Percentiles rank a stretch among this genome's conserved stretches.
These are phyloP conservation scores for Macrocentrus cingulum DNA, from an alignment of 1,140 invertebrate species.

Conservation along the genomic window DNA sequence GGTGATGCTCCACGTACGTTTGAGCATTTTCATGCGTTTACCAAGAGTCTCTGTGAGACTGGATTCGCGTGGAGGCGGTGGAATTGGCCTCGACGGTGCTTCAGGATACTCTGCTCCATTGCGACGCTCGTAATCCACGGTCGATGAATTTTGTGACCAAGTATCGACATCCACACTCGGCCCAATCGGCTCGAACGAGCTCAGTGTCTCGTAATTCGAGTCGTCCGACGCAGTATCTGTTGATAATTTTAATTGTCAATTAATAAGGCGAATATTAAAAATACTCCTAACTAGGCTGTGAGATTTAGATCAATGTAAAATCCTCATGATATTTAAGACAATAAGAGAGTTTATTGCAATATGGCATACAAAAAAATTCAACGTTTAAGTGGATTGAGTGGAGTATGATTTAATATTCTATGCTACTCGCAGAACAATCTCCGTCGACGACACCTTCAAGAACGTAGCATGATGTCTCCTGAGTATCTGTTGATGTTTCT, in stretches of 20 bases:
- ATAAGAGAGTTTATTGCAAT: too few species aligned
- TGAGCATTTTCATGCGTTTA: conserved; percentile 47
- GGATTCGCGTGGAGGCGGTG: conserved; percentile 47
- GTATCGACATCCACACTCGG: conserved; percentile 40
- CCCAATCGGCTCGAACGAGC: conserved; percentile 40
- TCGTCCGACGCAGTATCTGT: conserved; percentile 51
- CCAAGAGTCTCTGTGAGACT: conserved; percentile 48
- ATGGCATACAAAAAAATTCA: background rate
- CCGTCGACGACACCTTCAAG: conserved; percentile 47
- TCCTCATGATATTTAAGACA: background rate
- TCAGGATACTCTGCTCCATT: conserved; percentile 24
- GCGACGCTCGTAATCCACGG: background rate
- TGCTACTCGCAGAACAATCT: conserved; percentile 16
- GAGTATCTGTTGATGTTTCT: conserved; percentile 44
- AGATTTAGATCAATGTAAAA: background rate
- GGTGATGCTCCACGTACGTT: conserved; percentile 54
- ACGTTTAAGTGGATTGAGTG: background rate
- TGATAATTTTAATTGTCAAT: conserved; percentile 15
- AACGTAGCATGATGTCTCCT: conserved; percentile 54
- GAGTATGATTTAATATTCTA: conserved; percentile 8
- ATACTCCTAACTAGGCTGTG: background rate
- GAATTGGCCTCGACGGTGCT: conserved; percentile 46
- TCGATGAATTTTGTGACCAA: background rate
- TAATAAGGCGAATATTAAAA: background rate
- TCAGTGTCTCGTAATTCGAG: conserved; percentile 51